Base-by-base conservation (phyloP, 2,113 vertebrate species). In the Lycaon pictus region DNA sequence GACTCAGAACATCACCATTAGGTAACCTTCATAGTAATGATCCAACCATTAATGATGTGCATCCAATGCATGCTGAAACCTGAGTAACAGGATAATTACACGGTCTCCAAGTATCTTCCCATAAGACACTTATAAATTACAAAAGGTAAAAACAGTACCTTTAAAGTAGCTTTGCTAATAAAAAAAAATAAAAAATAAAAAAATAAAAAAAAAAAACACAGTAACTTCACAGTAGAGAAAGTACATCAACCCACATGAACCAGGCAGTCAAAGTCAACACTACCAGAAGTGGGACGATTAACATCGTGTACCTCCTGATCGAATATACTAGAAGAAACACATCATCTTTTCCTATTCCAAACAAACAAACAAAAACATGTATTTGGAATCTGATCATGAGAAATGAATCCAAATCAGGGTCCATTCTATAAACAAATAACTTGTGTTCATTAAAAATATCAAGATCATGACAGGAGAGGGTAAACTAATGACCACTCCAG, bases 1-100 rank as follows among this genome's bases (percentile, higher is more conserved):
- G 16, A 23, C 4, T 55, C 62, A 25, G 27, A 4, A 23, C 3
- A 20, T 48, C 29, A 20, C 76, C 32, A 2, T 7, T 20, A 8
- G 10, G 63, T 22, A 29, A 35, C 58, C n/a, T 9, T 32, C 62
- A 11, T 2, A 19, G 0, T 37, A 48, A 15, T 0, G 3, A 19
- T 7, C 22, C 79, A 65, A 20, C 58, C 16, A n/a, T 4, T 1
- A n/a, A 15, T 8, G 11, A 29, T 3, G 5, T 15, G 3, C 7
- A 10, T 7, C 25, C 1, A 1, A 11, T 7, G 5, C 16, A 12
- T 25, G 22, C n/a, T 27, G 15, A 48, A 58, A 35, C 37, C 16
- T 15, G 77, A 58, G 51, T 27, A 16, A 25, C 25, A 27, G 37
- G 88, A 27, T 63, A 65, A 25, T 35, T 20, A 7, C n/a, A 3